phyloP scores from a whole-genome alignment of 2,797 vertebrate species.

The Trichosurus vulpecula region DNA sequence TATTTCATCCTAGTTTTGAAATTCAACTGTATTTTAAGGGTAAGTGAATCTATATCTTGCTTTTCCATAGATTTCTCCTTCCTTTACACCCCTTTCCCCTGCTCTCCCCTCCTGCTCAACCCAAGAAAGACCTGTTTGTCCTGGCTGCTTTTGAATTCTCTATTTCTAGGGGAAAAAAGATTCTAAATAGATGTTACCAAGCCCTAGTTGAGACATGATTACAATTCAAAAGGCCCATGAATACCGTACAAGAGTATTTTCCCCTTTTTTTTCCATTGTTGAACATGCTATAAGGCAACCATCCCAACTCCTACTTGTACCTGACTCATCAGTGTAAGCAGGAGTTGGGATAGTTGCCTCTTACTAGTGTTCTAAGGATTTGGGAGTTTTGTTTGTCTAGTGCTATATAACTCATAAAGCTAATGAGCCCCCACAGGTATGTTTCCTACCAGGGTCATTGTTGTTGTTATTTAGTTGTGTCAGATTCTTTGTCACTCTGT shows the following conservation, averaged over 20 bases:
- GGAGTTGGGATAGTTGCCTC: neutral
- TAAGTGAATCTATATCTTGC: conserved; percentile 62
- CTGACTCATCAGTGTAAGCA: neutral
- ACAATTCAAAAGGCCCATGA: conserved; percentile 23
- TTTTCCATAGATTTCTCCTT: conserved; percentile 43
- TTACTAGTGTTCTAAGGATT: neutral
- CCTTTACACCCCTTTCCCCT: no score
- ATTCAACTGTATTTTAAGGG: conserved; percentile 58
- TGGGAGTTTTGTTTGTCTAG: neutral
- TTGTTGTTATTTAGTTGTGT: neutral
- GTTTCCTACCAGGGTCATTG: neutral
- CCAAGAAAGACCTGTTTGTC: conserved; percentile 55
- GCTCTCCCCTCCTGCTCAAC: no score
- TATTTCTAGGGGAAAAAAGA: conserved; percentile 59
- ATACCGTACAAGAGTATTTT: neutral
- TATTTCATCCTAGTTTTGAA: conserved; percentile 57
- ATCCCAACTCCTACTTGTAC: neutral
- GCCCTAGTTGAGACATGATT: conserved; percentile 19
- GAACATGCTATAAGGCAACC: neutral
- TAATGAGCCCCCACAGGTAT: neutral
- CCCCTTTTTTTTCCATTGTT: neutral
- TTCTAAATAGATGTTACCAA: neutral
- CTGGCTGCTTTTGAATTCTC: conserved; percentile 48
- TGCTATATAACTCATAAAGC: neutral
- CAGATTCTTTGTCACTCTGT: neutral